These are phyloP conservation scores for Beroe ovata DNA, from an alignment of 37 sponge, comb jelly and placozoan genomes.

Conservation along the genomic window DNA sequence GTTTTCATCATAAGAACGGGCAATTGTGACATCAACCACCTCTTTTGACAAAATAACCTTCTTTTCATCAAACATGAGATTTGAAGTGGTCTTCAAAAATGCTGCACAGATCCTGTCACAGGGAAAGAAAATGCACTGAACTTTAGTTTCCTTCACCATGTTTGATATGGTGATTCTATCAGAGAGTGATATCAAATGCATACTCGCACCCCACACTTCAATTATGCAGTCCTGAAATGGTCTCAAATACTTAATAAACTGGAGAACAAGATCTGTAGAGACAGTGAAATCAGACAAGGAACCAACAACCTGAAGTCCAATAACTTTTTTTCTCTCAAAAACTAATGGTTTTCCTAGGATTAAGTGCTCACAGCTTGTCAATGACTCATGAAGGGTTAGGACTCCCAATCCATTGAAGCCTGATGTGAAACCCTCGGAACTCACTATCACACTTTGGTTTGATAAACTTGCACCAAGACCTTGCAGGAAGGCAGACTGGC, in stretches of 20 bases:
- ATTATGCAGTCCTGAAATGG: conserved; percentile 12
- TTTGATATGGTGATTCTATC: conserved; percentile 55
- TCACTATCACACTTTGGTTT: conserved; percentile 33
- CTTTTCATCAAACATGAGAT: not conserved
- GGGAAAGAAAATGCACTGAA: conserved; percentile 26
- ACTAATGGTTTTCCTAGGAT: conserved; percentile 23
- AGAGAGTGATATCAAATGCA: conserved; percentile 10
- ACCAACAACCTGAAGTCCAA: conserved; percentile 9
- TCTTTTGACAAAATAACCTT: conserved; percentile 18
- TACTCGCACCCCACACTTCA: conserved; percentile 47
- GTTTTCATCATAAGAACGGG: not conserved
- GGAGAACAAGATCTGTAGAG: conserved; percentile 56
- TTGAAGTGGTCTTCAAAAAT: not conserved
- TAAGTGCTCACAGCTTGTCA: conserved; percentile 15
- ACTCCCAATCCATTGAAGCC: conserved; percentile 54
- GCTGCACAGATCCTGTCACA: conserved; percentile 5
- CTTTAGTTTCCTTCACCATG: conserved; percentile 54
- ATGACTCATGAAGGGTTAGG: not conserved
- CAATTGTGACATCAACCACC: not conserved
- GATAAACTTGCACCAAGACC: conserved; percentile 57
- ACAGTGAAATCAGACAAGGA: not conserved
- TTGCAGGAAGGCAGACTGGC: conserved; percentile 35
- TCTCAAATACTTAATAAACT: conserved; percentile 36
- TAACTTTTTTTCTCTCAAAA: not conserved
- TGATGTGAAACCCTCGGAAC: conserved; percentile 29